Evolutionary conservation across 1,140 invertebrate species (phyloP), one percentile per base, ranked within the genome.

Genomic region (Cyclargus thomasi): DNA sequence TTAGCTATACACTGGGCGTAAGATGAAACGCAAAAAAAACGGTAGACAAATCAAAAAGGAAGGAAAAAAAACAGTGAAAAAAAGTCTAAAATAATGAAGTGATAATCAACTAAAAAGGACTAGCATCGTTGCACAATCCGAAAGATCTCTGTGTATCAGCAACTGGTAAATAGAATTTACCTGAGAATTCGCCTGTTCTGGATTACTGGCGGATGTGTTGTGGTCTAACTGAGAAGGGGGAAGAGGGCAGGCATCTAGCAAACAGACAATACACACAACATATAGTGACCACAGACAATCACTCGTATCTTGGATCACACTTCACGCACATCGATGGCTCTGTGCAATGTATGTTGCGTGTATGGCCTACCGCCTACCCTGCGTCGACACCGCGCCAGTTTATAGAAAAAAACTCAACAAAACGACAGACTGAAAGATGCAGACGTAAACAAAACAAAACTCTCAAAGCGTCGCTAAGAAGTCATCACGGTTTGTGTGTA

Each of bases 151-250:
- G 71, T 86, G 85, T 85, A 69, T 70, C 67, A 87, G 87, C 78
- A 90, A 85, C 87, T 79, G 85, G 81, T 85, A 86, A 78, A 73
- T 71, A 73, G 55, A 59, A 77, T 88, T 91, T 91, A 91, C 90
- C 90, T 91, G 90, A 86, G 89, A 82, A 86, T 85, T 90, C 90
- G 87, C 88, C 90, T 91, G 90, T 90, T 91, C 90, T 91, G 86
- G 90, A 91, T 89, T 91, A 90, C 90, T 91, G 88, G 90, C 90
- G 87, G 84, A 90, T 91, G 90, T 92, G 91, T 91, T 92, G 91
- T 92, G 92, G 92, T 93, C 92, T 93, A 93, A 93, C 92, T 92
- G 92, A 93, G 92, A 93, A 91, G 90, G 90, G 91, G 92, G 92
- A 91, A 92, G 92, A 92, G 92, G 92, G 92, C 92, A 93, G 92